A percentile compares a stretch with the other conserved stretches of the same genome.
These are phyloP conservation scores for Lepus oiostolus DNA, from an alignment of 2,797 vertebrate species.

Conservation along the genomic window DNA sequence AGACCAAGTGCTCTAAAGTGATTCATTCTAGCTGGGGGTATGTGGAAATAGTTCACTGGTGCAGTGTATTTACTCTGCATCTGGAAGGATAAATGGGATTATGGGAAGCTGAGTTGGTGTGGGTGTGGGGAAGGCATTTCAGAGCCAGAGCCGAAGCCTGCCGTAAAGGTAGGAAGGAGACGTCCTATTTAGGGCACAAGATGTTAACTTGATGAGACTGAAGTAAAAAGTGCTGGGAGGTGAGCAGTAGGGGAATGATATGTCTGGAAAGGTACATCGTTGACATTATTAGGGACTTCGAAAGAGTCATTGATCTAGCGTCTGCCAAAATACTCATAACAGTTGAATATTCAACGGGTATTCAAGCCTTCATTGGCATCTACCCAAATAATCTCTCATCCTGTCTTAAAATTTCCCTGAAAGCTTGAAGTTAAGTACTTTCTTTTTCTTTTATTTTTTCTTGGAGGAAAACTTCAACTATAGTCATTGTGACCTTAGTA, in stretches of 20 bases:
- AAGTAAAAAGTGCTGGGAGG: not conserved
- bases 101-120: not conserved
- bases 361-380: not conserved
- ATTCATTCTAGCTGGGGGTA: not conserved
- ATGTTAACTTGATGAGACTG: not conserved
- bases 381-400: not conserved
- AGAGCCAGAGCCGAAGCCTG: not conserved
- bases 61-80: not conserved
- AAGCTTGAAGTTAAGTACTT: constrained; percentile 45
- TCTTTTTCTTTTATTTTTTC: constrained; percentile 29
- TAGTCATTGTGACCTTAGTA: not conserved
- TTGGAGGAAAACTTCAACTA: not conserved
- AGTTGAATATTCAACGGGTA: not conserved
- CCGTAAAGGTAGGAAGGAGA: not conserved
- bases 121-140: not conserved
- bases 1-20: not conserved
- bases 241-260: no score
- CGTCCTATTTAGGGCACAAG: not conserved
- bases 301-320: not conserved
- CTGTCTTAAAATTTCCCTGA: not conserved
- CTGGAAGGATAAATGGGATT: not conserved
- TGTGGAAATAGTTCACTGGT: not conserved
- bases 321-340: not conserved
- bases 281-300: not conserved
- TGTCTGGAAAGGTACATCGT: not conserved